phyloP scores from a whole-genome alignment of 2,113 vertebrate species.

The Cnemophilus loriae region DNA sequence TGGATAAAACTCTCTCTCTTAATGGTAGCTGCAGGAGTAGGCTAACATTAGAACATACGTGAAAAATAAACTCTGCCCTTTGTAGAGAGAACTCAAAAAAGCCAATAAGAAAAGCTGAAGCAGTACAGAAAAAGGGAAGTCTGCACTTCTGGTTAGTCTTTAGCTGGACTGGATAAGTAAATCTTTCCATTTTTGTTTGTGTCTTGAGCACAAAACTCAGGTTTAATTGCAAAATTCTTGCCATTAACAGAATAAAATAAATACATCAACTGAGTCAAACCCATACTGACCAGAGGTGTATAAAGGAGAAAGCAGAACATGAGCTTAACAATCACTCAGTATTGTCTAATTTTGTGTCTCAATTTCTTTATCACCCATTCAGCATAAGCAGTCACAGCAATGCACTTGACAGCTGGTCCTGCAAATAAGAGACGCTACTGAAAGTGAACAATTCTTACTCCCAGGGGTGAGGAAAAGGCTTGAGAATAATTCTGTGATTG shows the following conservation, averaged over 20 bases:
- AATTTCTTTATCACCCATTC: neutral
- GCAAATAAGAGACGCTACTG: neutral
- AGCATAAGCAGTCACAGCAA: neutral
- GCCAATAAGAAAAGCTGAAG: neutral
- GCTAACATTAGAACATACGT: neutral
- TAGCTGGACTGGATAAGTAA: neutral
- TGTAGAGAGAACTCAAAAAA: neutral
- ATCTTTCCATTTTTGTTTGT: neutral
- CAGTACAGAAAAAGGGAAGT: neutral
- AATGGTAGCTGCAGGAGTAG: neutral
- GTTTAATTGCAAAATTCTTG: neutral
- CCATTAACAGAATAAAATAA: neutral
- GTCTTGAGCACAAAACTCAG: neutral
- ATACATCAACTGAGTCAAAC: neutral
- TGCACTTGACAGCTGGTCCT: neutral
- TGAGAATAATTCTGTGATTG: neutral
- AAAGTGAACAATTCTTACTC: neutral
- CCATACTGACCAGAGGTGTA: neutral
- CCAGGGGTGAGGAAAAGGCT: neutral
- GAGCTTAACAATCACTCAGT: neutral
- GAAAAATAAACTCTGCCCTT: neutral
- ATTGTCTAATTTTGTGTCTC: neutral
- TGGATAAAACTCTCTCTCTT: neutral
- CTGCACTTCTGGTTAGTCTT: neutral
- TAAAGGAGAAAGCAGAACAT: neutral